Conservation (phyloP, 2,888 invertebrate genomes). For the Hipparchia semele region DNA sequence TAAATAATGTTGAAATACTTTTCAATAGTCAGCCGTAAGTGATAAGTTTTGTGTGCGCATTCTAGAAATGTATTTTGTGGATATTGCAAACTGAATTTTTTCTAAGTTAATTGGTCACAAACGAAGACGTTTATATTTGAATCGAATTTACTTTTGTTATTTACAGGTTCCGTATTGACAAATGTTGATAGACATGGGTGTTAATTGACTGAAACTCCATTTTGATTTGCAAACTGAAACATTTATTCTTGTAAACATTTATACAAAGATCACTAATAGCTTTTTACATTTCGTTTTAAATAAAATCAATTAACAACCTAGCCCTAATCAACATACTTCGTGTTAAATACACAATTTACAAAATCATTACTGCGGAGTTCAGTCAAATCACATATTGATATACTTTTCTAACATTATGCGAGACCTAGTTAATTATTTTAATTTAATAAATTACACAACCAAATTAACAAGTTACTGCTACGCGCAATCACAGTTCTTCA, state of each 20-base stretch:
- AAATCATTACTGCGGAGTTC: conserved; percentile 69
- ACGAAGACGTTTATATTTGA: neutral
- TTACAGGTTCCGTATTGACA: conserved; percentile 21
- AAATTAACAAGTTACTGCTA: conserved; percentile 52
- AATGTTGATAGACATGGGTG: conserved; percentile 77
- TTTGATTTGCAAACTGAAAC: conserved; percentile 71
- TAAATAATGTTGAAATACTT: too few relatives aligned
- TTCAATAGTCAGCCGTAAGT: too few relatives aligned
- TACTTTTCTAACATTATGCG: conserved; percentile 49
- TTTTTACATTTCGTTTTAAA: conserved; percentile 66
- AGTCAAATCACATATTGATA: conserved; percentile 71
- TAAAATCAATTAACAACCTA: conserved; percentile 81
- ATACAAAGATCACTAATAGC: conserved; percentile 71
- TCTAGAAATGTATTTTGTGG: too few relatives aligned
- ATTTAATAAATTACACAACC: conserved; percentile 49
- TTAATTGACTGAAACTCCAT: conserved; percentile 84
- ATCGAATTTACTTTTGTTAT: conserved; percentile 30
- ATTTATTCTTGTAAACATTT: conserved; percentile 79
- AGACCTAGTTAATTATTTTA: conserved; percentile 44
- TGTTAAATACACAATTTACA: conserved; percentile 58
- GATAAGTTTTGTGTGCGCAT: too few relatives aligned
- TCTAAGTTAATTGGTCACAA: too few relatives aligned
- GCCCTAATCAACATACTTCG: conserved; percentile 66
- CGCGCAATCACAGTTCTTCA: conserved; percentile 74
- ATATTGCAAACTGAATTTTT: too few relatives aligned